A percentile compares a stretch with the other conserved stretches of the same genome.
Conservation (phyloP, 2,888 invertebrate genomes). For the Scaptomyza reducta region DNA sequence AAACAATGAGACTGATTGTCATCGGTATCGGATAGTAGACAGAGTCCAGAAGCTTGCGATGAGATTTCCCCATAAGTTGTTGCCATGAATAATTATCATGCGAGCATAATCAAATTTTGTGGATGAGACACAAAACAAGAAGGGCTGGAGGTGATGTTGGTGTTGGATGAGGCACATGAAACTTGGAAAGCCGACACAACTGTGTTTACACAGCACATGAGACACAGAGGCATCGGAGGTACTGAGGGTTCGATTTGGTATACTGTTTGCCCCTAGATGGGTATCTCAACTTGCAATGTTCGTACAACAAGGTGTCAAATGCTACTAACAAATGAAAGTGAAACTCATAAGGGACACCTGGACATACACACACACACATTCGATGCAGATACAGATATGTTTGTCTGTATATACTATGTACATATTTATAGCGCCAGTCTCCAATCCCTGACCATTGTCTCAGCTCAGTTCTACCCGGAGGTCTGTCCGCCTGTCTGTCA, state of each 20-base stretch:
- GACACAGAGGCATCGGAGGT: neutral
- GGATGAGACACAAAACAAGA: conserved; percentile 15
- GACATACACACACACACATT: conserved; percentile 55
- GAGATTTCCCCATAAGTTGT: conserved; percentile 50
- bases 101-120: conserved; percentile 65
- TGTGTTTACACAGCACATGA: conserved; percentile 54
- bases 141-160: conserved; percentile 2
- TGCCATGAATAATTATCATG: conserved; percentile 72
- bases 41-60: conserved; percentile 44
- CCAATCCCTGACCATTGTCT: conserved; percentile 44
- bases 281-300: conserved; percentile 57
- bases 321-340: conserved; percentile 81
- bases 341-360: conserved; percentile 69
- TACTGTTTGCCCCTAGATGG: conserved; percentile 38
- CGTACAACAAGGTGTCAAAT: conserved; percentile 78
- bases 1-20: conserved; percentile 83
- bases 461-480: conserved; percentile 10
- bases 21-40: conserved; percentile 65
- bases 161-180: conserved; percentile 2
- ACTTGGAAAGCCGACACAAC: conserved; percentile 54
- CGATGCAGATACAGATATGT: conserved; percentile 13
- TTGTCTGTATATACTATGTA: conserved; percentile 8
- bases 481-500: conserved; percentile 46
- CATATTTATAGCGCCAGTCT: conserved; percentile 51
- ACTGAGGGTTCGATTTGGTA: conserved; percentile 14